Conservation (phyloP, 1,140 invertebrate genomes). For the Callitettix versicolor region DNA sequence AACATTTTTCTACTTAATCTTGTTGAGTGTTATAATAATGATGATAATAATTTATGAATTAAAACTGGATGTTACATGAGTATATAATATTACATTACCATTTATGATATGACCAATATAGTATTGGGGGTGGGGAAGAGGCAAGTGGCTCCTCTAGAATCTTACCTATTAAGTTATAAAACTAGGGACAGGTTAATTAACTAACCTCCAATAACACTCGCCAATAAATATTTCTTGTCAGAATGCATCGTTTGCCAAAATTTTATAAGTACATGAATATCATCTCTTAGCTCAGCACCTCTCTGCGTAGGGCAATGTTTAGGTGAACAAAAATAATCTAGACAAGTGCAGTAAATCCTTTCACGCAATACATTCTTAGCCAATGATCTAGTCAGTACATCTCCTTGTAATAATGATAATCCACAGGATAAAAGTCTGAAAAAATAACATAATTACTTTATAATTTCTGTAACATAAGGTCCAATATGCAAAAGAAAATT, state of each 20-base stretch:
- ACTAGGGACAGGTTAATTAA: too few species aligned
- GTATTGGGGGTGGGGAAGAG: too few species aligned
- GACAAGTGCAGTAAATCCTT: conserved; percentile 82
- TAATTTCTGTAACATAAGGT: too few species aligned
- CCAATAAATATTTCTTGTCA: conserved; percentile 92
- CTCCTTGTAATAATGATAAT: conserved; percentile 86
- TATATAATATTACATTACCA: too few species aligned
- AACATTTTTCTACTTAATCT: too few species aligned
- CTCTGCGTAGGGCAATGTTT: conserved; percentile 76
- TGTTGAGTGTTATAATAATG: too few species aligned
- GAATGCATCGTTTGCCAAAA: conserved; percentile 96
- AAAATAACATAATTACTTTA: conserved; percentile 25
- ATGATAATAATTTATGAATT: too few species aligned
- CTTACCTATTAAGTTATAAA: too few species aligned
- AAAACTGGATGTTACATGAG: too few species aligned
- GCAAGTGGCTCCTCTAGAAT: too few species aligned
- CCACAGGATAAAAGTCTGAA: conserved; percentile 83
- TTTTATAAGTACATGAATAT: conserved; percentile 79
- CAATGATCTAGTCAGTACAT: conserved; percentile 72
- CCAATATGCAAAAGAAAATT: background rate
- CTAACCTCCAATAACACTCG: conserved; percentile 50
- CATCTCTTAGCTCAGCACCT: conserved; percentile 65
- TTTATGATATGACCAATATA: too few species aligned
- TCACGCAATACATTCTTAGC: conserved; percentile 88
- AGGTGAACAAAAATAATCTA: conserved; percentile 90